Base-by-base conservation (phyloP, 2,888 invertebrate species). In the Megaustenia siamemsis region DNA sequence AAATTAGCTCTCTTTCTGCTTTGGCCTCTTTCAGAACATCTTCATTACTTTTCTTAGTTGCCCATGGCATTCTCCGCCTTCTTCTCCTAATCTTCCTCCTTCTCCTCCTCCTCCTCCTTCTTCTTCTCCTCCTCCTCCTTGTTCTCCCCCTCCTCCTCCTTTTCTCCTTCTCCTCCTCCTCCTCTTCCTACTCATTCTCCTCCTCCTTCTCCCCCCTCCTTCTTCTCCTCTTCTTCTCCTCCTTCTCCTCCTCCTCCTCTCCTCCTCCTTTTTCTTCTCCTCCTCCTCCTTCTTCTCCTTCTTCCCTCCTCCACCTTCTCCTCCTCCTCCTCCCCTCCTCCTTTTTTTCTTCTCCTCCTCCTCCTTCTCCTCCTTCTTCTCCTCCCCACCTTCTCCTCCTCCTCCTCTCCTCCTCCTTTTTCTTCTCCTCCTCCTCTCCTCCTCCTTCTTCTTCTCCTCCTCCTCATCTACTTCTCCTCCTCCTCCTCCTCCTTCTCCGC, bases 61-160 rank as follows among this genome's bases (percentile, higher is more conserved):
- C n/a, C n/a, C n/a, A n/a, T n/a, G n/a, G n/a, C n/a, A n/a, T n/a
- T n/a, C n/a, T n/a, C n/a, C n/a, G n/a, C n/a, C n/a, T n/a, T n/a
- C n/a, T n/a, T n/a, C n/a, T n/a, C n/a, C n/a, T n/a, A n/a, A n/a
- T n/a, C n/a, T n/a, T n/a, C n/a, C n/a, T 73, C 24, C 73, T 73
- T 73, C 73, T 73, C 24, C 73, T 73, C 24, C 40, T 73, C 10
- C 38, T 73, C 10, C 73, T 73, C 10, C 73, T 73, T 32, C 73
- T 73, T 32, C 73, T 73, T 32, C 73, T 73, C 24, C 73, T 73
- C 24, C 38, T 73, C 73, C 24, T 73, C 73, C 40, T 73, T 38
- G 12, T 73, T 38, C 40, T 73, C 38, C 40, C 35, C 24, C 24
- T 73, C 38, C 40, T 73, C 38, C 40, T 73, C 38, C 40, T 73